phyloP scores from a whole-genome alignment of 2,888 invertebrate genomes.

The Pecten maximus region DNA sequence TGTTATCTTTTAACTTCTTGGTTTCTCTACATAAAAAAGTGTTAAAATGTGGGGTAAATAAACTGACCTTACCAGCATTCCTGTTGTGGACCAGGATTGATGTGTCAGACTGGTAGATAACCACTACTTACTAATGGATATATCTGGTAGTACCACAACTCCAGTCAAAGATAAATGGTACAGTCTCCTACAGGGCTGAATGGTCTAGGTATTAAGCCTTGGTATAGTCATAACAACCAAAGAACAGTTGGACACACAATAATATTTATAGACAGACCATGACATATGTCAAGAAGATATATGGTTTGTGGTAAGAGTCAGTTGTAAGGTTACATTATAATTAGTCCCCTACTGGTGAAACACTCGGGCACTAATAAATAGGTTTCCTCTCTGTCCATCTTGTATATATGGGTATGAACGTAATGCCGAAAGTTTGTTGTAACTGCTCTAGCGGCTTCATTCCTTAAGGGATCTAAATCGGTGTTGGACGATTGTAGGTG shows the following conservation, averaged over 20 bases:
- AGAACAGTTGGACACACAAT: not conserved
- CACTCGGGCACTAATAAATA: no score
- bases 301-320: no score
- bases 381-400: no score
- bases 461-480: no score
- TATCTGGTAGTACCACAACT: not conserved
- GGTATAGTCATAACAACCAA: not conserved
- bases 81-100: not conserved
- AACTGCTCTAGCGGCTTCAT: no score
- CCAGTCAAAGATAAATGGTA: not conserved
- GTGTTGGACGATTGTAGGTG: no score
- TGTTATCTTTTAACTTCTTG: not conserved
- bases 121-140: not conserved
- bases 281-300: no score
- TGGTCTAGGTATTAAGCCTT: not conserved
- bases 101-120: not conserved
- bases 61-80: not conserved
- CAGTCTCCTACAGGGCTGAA: not conserved
- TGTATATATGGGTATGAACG: no score
- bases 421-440: no score
- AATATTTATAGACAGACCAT: no score
- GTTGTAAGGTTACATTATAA: no score
- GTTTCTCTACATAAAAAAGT: not conserved
- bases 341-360: no score
- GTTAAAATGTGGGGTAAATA: constrained; percentile 10